A percentile compares a stretch with the other conserved stretches of the same genome.
Conservation (phyloP, 2,113 vertebrate species). For the Laterallus jamaicensis region DNA sequence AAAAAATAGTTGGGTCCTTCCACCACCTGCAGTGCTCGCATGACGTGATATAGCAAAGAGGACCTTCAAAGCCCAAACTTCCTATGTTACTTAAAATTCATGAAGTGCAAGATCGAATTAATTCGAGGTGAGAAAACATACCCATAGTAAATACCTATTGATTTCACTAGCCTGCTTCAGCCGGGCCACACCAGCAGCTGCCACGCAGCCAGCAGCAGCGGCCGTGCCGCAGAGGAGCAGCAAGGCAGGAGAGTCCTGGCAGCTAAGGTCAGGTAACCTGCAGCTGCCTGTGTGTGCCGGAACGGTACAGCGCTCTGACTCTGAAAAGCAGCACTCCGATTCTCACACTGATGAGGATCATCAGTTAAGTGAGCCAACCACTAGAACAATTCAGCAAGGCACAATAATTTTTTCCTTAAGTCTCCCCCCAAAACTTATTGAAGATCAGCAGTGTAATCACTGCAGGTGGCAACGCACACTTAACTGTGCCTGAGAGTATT, state of each 20-base stretch:
- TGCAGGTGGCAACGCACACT: not conserved
- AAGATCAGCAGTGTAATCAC: not conserved
- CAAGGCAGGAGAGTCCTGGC: not conserved
- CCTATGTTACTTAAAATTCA: not conserved
- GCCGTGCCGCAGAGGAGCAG: not conserved
- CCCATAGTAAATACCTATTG: not conserved
- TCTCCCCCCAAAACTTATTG: not conserved
- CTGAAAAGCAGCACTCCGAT: not conserved
- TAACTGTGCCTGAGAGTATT: not conserved
- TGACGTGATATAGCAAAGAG: too few relatives aligned
- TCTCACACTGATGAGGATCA: not conserved
- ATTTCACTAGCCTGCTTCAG: not conserved
- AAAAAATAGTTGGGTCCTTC: not conserved
- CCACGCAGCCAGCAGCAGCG: not conserved
- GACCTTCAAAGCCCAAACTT: not conserved
- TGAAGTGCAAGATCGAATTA: not conserved
- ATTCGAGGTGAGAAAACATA: not conserved
- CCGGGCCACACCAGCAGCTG: not conserved
- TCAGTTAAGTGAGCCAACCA: not conserved
- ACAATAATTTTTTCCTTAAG: not conserved
- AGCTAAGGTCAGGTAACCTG: not conserved
- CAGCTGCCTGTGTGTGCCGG: not conserved
- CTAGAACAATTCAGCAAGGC: not conserved
- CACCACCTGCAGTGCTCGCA: not conserved
- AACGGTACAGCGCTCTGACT: not conserved